phyloP scores from a whole-genome alignment of 1,140 invertebrate species.

The Drosophila jambulina region DNA sequence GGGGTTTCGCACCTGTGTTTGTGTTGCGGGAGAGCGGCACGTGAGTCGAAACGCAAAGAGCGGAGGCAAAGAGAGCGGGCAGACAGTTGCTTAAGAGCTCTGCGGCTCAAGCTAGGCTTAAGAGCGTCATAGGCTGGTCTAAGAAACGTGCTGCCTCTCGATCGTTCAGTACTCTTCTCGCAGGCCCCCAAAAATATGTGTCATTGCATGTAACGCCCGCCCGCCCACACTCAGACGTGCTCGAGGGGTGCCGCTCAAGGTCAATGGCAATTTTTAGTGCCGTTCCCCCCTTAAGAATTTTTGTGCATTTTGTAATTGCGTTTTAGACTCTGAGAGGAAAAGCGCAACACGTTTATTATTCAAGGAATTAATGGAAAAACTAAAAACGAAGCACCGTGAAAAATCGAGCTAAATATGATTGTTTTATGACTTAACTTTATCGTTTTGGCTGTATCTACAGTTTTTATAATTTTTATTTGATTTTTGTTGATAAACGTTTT shows the following conservation, averaged over 20 bases:
- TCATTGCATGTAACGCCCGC: slow-evolving; percentile 9
- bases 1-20: slow-evolving; percentile 41
- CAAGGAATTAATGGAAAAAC: slow-evolving; percentile 28
- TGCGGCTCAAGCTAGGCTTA: not conserved
- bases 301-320: slow-evolving; percentile 38
- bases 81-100: slow-evolving; percentile 13
- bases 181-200: slow-evolving; percentile 50
- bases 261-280: slow-evolving; percentile 52
- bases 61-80: slow-evolving; percentile 23
- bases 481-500: not conserved
- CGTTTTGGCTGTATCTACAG: not conserved
- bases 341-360: slow-evolving; percentile 29
- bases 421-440: not conserved
- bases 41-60: slow-evolving; percentile 2
- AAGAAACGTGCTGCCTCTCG: slow-evolving; percentile 23
- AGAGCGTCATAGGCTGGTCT: not conserved
- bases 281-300: slow-evolving; percentile 22
- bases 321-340: slow-evolving; percentile 21
- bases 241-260: slow-evolving; percentile 47
- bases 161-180: not conserved
- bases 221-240: slow-evolving; percentile 18
- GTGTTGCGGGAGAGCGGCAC: slow-evolving; percentile 6
- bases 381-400: not conserved
- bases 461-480: not conserved
- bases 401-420: not conserved